Evolutionary conservation across 2,888 invertebrate species (phyloP), one percentile per base, ranked within the genome.

Genomic region (Parnassius smintheus): DNA sequence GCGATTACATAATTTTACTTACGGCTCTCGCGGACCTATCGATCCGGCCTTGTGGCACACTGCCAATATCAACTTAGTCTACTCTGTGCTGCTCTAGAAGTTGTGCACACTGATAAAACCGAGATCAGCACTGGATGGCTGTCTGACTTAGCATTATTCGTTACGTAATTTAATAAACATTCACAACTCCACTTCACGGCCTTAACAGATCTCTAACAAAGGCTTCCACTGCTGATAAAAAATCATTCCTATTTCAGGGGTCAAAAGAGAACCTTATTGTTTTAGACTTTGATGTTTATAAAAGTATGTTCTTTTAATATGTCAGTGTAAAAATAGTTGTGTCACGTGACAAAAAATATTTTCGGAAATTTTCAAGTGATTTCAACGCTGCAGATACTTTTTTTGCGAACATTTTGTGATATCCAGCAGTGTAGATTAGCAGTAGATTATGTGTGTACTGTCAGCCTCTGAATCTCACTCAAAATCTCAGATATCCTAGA

Each of bases 11-110:
- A 88, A 89, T 77, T 72, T 78, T 81, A 82, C 80, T 82, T 77
- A 76, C 75, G 68, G 70, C 75, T 73, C 75, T 73, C 74, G 73
- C 74, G 76, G 62, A 65, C 69, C 75, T 85, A 90, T 90, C 87
- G 90, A 89, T 86, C 88, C 72, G 71, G 71, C 75, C 79, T 77
- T 76, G 82, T 89, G 90, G 90, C 89, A 80, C 80, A 66, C 75
- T 82, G 91, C 91, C 91, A 91, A 83, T 83, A 81, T 80, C 78
- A 82, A 85, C 81, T 80, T 81, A 75, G 69, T 69, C 71, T 71
- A 73, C 76, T 75, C 78, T 77, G 74, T 70, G 71, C 76, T 76
- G 74, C 77, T 79, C 78, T 78, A 77, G 77, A 82, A 82, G 77
- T 70, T 71, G 49, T 49, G 65, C 71, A 75, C 79, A 77, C 78